A percentile compares a stretch with the other conserved stretches of the same genome.
Conservation (phyloP, 2,113 vertebrate genomes). For the Vidua macroura region DNA sequence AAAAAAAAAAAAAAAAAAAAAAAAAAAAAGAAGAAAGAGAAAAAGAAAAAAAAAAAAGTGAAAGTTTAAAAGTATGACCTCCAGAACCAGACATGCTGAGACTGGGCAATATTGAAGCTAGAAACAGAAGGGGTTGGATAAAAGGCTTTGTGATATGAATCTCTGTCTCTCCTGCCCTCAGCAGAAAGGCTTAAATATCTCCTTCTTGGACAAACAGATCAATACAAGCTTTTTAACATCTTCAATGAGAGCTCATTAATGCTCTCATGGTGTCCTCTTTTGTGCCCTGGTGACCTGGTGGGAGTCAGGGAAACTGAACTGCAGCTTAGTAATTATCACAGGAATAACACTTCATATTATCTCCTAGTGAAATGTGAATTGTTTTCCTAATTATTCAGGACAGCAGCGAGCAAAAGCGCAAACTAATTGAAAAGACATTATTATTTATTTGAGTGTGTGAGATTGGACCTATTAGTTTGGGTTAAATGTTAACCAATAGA, state of each 20-base stretch:
- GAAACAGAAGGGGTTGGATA: constrained; percentile 82
- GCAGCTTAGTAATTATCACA: constrained; percentile 81
- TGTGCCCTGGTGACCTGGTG: constrained; percentile 85
- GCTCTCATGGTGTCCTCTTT: constrained; percentile 86
- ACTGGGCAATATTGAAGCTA: constrained; percentile 82
- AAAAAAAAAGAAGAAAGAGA: background rate
- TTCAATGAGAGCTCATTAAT: constrained; percentile 94
- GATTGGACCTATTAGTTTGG: constrained; percentile 47
- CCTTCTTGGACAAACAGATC: constrained; percentile 97
- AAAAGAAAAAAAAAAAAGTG: constrained; percentile 8
- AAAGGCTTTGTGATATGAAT: constrained; percentile 93
- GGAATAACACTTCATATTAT: constrained; percentile 76
- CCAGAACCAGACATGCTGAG: constrained; percentile 79
- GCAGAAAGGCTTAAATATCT: constrained; percentile 92
- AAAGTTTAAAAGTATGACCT: constrained; percentile 82
- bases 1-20: background rate
- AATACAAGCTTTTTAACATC: constrained; percentile 92
- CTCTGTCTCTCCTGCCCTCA: constrained; percentile 85
- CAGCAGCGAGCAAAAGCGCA: constrained; percentile 71
- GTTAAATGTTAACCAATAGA: constrained; percentile 64
- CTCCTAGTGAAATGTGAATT: constrained; percentile 75
- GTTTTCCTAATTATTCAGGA: constrained; percentile 83
- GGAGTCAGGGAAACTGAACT: constrained; percentile 82
- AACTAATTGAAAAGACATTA: constrained; percentile 78
- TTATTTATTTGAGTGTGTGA: constrained; percentile 70